phyloP scores from a whole-genome alignment of 1,140 invertebrate genomes.

The Dryas iulia region DNA sequence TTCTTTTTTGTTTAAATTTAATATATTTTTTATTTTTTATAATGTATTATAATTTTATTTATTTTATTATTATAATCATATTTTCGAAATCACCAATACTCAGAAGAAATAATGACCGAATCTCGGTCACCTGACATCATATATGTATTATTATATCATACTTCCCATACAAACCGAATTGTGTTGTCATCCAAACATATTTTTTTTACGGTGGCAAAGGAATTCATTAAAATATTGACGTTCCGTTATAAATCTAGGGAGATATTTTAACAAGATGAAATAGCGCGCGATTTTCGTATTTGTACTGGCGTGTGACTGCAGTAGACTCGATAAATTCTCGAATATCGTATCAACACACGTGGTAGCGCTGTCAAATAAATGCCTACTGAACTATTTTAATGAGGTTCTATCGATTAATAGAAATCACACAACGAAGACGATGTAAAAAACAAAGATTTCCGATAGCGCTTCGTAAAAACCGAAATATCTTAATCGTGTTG shows the following conservation, averaged over 20 bases:
- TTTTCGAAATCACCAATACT: too few species aligned
- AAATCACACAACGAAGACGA: neutral
- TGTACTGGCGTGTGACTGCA: conserved; percentile 28
- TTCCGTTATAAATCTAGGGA: conserved; percentile 56
- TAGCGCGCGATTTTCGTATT: conserved; percentile 43
- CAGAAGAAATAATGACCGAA: too few species aligned
- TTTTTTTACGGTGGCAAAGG: conserved; percentile 41
- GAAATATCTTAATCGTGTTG: neutral
- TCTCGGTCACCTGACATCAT: too few species aligned
- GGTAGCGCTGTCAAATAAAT: conserved; percentile 22
- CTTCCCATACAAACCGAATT: too few species aligned
- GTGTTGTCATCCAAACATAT: conserved; percentile 13
- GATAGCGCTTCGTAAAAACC: neutral
- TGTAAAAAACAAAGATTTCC: neutral
- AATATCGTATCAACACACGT: conserved; percentile 31
- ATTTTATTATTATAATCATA: too few species aligned
- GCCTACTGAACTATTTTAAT: conserved; percentile 45
- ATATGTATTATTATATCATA: too few species aligned
- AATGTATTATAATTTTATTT: too few species aligned
- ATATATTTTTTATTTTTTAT: too few species aligned
- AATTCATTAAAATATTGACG: conserved; percentile 62
- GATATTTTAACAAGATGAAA: conserved; percentile 63
- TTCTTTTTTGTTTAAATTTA: too few species aligned
- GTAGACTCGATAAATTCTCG: conserved; percentile 30
- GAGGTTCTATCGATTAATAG: conserved; percentile 24